Evolutionary conservation across 2,888 invertebrate species (phyloP).

Genomic region (Branchinecta sandiegonensis): DNA sequence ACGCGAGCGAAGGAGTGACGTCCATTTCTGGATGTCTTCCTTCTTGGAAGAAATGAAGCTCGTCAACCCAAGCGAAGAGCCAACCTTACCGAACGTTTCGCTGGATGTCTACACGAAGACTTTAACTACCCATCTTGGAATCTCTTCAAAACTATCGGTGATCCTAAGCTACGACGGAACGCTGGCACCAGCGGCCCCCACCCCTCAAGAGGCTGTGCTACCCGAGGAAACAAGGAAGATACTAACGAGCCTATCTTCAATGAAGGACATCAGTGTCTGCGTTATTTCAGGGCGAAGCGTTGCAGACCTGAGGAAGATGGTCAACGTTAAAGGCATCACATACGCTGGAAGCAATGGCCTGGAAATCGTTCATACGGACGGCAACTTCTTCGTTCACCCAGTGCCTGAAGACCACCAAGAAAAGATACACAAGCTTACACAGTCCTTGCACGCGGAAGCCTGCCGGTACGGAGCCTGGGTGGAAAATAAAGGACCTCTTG

Average conservation of each 20-base stretch:
- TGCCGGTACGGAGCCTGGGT: slow-evolving; percentile 37
- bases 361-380: slow-evolving; percentile 37
- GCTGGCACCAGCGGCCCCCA: slow-evolving; percentile 35
- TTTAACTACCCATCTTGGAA: slow-evolving; percentile 32
- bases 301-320: slow-evolving; percentile 35
- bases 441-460: slow-evolving; percentile 32
- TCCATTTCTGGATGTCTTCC: slow-evolving; percentile 35
- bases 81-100: slow-evolving; percentile 3
- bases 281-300: slow-evolving; percentile 37
- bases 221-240: slow-evolving; percentile 35
- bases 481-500: slow-evolving; percentile 36
- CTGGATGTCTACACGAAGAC: slow-evolving; percentile 15
- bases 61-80: slow-evolving; percentile 26
- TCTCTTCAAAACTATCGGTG: slow-evolving; percentile 34
- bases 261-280: slow-evolving; percentile 36
- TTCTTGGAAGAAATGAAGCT: slow-evolving; percentile 35
- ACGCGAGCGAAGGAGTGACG: slow-evolving; percentile 34
- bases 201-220: slow-evolving; percentile 35
- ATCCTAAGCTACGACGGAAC: slow-evolving; percentile 39
- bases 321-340: slow-evolving; percentile 36
- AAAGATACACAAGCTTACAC: slow-evolving; percentile 32
- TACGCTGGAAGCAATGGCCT: slow-evolving; percentile 38
- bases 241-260: slow-evolving; percentile 33
- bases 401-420: slow-evolving; percentile 35
- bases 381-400: slow-evolving; percentile 36